Conservation (phyloP, 1,140 invertebrate genomes). For the Zaprionus lachaisei region DNA sequence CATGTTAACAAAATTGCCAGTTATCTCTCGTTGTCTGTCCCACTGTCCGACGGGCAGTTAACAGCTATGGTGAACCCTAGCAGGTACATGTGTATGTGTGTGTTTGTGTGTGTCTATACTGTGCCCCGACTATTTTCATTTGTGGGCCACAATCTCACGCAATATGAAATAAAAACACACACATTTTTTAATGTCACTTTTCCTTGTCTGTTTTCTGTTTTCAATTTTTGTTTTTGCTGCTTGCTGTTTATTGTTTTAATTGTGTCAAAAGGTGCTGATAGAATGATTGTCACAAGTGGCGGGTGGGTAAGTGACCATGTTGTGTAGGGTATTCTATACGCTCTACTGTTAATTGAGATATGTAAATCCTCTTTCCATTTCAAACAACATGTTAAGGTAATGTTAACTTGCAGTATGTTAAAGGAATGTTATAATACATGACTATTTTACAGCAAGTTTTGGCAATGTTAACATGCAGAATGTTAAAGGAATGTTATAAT, state of each 20-base stretch:
- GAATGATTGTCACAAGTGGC: slow-evolving; percentile 30
- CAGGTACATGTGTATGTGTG: not conserved
- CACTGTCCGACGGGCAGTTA: slow-evolving; percentile 39
- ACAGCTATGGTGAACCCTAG: slow-evolving; percentile 7
- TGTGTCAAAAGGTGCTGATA: slow-evolving; percentile 54
- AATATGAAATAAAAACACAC: slow-evolving; percentile 34
- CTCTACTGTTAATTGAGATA: not conserved
- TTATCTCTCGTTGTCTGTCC: slow-evolving; percentile 40
- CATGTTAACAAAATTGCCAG: slow-evolving; percentile 75
- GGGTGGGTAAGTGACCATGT: not conserved
- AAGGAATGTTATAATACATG: not conserved
- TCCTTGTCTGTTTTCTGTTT: slow-evolving; percentile 7
- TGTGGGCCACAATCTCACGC: slow-evolving; percentile 40
- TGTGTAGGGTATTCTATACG: not conserved
- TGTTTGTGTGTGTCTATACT: not conserved
- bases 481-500: not conserved
- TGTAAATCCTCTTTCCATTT: not conserved
- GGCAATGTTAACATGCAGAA: not conserved
- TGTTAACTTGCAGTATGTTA: not conserved
- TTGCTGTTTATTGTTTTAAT: slow-evolving; percentile 61
- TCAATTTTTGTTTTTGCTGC: not conserved
- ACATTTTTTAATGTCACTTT: slow-evolving; percentile 42
- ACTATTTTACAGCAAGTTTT: too few relatives aligned
- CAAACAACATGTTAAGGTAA: not conserved
- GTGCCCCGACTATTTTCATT: not conserved